A percentile compares a stretch with the other conserved stretches of the same genome.
phyloP scores from a whole-genome alignment of 2,888 invertebrate species.

The Thyatira batis region DNA sequence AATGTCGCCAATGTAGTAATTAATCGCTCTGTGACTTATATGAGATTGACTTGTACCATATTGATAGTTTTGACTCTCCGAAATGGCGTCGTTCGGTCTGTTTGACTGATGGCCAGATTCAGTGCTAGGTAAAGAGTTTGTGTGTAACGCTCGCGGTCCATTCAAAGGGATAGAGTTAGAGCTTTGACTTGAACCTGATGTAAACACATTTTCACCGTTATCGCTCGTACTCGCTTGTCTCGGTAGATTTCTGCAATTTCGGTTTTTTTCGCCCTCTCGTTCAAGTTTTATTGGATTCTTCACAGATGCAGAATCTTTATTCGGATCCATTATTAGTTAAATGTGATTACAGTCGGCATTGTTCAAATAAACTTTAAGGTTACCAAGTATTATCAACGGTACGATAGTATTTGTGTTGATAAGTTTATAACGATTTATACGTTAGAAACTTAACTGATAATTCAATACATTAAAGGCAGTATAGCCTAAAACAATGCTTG shows the following conservation, averaged over 20 bases:
- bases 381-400: conserved; percentile 12
- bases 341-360: conserved; percentile 66
- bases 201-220: conserved; percentile 58
- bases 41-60: conserved; percentile 33
- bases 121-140: conserved; percentile 37
- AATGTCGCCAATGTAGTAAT: conserved; percentile 31
- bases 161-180: conserved; percentile 51
- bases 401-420: background rate
- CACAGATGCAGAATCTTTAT: conserved; percentile 51
- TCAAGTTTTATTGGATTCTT: conserved; percentile 50
- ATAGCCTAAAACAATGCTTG: conserved; percentile 13
- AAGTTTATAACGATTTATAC: background rate
- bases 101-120: conserved; percentile 40
- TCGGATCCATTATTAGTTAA: conserved; percentile 68
- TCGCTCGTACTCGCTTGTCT: conserved; percentile 47
- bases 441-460: background rate
- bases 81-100: conserved; percentile 34
- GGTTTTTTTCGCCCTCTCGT: conserved; percentile 51
- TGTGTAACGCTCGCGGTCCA: conserved; percentile 44
- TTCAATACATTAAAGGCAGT: background rate
- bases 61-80: conserved; percentile 36
- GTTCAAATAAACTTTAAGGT: conserved; percentile 65
- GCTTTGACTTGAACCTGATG: conserved; percentile 56
- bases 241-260: conserved; percentile 41
- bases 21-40: conserved; percentile 38